Conservation (phyloP, 2,797 vertebrate species). For the Peromyscus attwateri region DNA sequence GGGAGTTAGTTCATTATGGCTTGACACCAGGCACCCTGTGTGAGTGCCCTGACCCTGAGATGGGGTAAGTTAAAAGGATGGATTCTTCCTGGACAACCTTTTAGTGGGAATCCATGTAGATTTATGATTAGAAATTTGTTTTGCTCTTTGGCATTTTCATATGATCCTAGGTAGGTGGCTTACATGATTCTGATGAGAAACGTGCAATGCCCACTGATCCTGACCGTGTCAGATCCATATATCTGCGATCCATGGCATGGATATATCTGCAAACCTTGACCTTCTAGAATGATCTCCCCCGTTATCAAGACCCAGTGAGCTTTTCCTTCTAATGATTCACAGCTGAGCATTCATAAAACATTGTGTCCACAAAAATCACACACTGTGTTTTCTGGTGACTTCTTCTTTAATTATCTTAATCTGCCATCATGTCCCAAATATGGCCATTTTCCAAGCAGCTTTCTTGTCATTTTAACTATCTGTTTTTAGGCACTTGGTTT, state of each 20-base stretch:
- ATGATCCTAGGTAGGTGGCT: background rate
- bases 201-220: background rate
- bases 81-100: background rate
- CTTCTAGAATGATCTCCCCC: background rate
- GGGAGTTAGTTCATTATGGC: background rate
- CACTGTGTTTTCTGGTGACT: background rate
- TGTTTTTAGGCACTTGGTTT: background rate
- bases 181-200: background rate
- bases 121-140: background rate
- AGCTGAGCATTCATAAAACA: background rate
- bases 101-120: background rate
- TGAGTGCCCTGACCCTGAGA: background rate
- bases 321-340: background rate
- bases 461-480: background rate
- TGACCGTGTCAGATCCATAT: background rate
- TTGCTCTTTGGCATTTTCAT: background rate
- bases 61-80: background rate
- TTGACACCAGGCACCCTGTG: background rate
- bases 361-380: background rate
- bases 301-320: constrained; percentile 20
- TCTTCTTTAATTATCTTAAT: background rate
- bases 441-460: constrained; percentile 20
- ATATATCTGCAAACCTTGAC: background rate
- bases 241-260: background rate
- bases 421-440: constrained; percentile 13